Percentiles rank a stretch among this genome's conserved stretches.
phyloP scores from a whole-genome alignment of 2,113 vertebrate genomes.

The Pachycephala philippinensis region DNA sequence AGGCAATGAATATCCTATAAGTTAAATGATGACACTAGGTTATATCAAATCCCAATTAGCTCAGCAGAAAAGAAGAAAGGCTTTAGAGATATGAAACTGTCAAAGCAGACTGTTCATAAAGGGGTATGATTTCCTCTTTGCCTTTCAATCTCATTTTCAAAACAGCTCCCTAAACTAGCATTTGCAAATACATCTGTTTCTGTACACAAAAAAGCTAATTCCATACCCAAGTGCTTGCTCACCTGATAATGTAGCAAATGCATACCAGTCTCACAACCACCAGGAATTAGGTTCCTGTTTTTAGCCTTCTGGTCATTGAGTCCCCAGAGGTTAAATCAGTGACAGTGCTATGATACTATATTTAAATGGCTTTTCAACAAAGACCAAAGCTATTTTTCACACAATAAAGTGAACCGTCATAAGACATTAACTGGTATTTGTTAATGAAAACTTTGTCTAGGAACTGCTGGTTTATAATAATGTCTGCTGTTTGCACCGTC shows the following conservation, averaged over 20 bases:
- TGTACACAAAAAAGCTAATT: not conserved
- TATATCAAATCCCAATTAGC: slow-evolving; percentile 75
- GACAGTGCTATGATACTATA: not conserved
- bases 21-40: slow-evolving; percentile 59
- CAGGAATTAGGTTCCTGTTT: not conserved
- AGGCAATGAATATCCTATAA: slow-evolving; percentile 47
- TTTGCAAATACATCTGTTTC: not conserved
- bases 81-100: slow-evolving; percentile 56
- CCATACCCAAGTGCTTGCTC: not conserved
- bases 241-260: not conserved
- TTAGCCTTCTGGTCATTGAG: not conserved
- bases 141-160: not conserved
- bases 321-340: not conserved
- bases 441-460: not conserved
- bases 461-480: not conserved
- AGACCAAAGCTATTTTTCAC: not conserved
- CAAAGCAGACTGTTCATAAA: not conserved
- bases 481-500: not conserved
- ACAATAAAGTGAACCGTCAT: not conserved
- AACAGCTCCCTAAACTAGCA: not conserved
- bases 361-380: not conserved
- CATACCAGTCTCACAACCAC: not conserved
- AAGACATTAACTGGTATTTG: not conserved
- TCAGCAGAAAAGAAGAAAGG: slow-evolving; percentile 76
- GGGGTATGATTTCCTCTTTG: not conserved